A percentile compares a stretch with the other conserved stretches of the same genome.
Conservation (phyloP, 2,113 vertebrate genomes). For the Danio rerio region DNA sequence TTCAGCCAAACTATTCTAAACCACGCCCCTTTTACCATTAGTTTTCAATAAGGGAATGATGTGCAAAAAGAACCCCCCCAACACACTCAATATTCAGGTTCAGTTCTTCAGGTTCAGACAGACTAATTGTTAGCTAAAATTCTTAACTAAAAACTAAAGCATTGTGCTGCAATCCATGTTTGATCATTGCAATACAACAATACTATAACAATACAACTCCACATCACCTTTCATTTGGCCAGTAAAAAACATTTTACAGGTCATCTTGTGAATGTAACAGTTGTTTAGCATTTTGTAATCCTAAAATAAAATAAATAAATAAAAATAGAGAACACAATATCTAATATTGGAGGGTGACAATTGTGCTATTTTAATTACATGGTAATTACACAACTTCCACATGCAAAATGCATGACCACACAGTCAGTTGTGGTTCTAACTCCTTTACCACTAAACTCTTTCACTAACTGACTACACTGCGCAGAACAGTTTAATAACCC, state of each 20-base stretch:
- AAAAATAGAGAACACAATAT: not conserved
- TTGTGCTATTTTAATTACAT: too few relatives aligned
- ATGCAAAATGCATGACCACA: not conserved
- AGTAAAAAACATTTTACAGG: too few relatives aligned
- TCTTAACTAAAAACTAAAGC: not conserved
- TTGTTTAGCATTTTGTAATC: not conserved
- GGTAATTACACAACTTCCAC: slow-evolving; percentile 21
- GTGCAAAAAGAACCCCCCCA: too few relatives aligned
- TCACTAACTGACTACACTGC: not conserved
- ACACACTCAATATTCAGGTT: too few relatives aligned
- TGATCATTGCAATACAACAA: too few relatives aligned
- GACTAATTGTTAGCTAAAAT: not conserved
- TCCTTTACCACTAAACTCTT: not conserved
- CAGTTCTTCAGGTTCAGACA: too few relatives aligned
- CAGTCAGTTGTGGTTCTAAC: not conserved
- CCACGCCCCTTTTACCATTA: too few relatives aligned
- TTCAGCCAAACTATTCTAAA: too few relatives aligned
- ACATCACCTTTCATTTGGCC: too few relatives aligned
- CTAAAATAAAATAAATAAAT: slow-evolving; percentile 1
- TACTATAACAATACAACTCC: not conserved
- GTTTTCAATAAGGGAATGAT: too few relatives aligned
- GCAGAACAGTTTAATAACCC: not conserved
- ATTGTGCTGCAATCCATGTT: not conserved
- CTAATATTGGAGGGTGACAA: not conserved
- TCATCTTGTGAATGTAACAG: too few relatives aligned